A percentile compares a stretch with the other conserved stretches of the same genome.
These are phyloP conservation scores for Premnoplex brunnescens DNA, from an alignment of 2,797 vertebrate species.

Conservation along the genomic window DNA sequence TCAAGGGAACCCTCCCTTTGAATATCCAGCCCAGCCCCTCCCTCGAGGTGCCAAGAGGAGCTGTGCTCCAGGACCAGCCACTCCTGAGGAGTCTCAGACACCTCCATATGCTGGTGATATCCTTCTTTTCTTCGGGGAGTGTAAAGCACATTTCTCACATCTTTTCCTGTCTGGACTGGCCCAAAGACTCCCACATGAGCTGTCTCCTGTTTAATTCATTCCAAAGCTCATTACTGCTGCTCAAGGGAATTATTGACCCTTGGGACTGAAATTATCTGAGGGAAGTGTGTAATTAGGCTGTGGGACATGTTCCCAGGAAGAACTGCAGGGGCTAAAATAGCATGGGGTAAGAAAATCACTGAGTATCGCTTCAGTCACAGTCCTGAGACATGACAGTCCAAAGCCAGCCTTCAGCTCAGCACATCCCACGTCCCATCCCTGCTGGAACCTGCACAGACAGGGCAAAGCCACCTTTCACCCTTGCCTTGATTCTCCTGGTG, in stretches of 20 bases:
- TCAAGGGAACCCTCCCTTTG: background rate
- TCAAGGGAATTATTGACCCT: background rate
- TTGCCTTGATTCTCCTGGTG: background rate
- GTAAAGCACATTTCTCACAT: background rate
- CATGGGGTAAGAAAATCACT: background rate
- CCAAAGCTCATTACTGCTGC: background rate
- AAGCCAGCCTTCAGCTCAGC: background rate
- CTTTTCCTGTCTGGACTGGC: background rate
- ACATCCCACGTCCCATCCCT: background rate
- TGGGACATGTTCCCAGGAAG: background rate
- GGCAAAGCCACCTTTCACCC: background rate
- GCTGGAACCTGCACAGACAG: background rate
- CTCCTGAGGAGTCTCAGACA: background rate
- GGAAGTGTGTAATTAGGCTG: background rate
- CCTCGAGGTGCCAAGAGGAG: fast-evolving
- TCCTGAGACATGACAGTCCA: background rate
- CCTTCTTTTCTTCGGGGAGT: background rate
- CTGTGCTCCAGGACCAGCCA: background rate
- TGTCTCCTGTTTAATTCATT: background rate
- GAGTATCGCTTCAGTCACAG: background rate
- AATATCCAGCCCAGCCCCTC: background rate
- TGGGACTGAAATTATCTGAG: background rate
- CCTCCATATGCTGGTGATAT: background rate
- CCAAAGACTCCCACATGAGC: background rate
- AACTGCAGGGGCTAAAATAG: background rate